phyloP scores from a whole-genome alignment of 64 coral and sea anemone genomes.

The Dendronephthya gigantea region DNA sequence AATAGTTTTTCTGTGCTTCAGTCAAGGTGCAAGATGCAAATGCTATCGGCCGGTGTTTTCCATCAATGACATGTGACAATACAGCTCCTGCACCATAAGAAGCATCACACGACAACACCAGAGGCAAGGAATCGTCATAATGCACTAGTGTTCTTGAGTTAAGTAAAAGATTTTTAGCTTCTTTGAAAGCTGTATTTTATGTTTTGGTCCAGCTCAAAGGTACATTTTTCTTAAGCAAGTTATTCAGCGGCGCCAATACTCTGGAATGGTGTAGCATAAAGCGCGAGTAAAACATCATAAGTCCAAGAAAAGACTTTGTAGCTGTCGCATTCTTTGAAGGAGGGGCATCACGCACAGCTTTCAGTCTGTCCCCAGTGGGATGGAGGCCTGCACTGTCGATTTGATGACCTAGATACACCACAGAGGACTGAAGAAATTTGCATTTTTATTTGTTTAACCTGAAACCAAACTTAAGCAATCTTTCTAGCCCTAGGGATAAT shows the following conservation, averaged over 20 bases:
- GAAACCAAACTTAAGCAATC: neutral
- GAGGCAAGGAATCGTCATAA: conserved; percentile 32
- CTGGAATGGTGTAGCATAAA: conserved; percentile 45
- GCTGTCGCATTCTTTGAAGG: conserved; percentile 30
- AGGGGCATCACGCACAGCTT: conserved; percentile 31
- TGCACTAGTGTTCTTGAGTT: conserved; percentile 36
- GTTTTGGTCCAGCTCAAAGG: conserved; percentile 30
- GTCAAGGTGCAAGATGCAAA: conserved; percentile 46
- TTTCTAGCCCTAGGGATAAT: neutral
- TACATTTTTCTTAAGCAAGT: neutral
- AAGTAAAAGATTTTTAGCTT: conserved; percentile 37
- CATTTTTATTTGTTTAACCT: neutral
- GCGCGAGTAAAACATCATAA: conserved; percentile 55
- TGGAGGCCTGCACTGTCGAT: conserved; percentile 31
- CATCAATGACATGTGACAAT: conserved; percentile 43
- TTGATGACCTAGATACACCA: conserved; percentile 5
- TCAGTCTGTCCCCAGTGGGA: conserved; percentile 27
- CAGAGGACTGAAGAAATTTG: conserved; percentile 1
- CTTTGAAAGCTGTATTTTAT: conserved; percentile 27
- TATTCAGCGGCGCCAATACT: conserved; percentile 22
- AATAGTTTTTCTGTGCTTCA: conserved; percentile 37
- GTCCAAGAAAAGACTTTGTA: conserved; percentile 40
- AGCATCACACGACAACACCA: conserved; percentile 34
- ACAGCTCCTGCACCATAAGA: conserved; percentile 51
- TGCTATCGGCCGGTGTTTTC: conserved; percentile 14